These are phyloP conservation scores for Erebia epiphron DNA, from an alignment of 2,888 invertebrate species.

Conservation along the genomic window DNA sequence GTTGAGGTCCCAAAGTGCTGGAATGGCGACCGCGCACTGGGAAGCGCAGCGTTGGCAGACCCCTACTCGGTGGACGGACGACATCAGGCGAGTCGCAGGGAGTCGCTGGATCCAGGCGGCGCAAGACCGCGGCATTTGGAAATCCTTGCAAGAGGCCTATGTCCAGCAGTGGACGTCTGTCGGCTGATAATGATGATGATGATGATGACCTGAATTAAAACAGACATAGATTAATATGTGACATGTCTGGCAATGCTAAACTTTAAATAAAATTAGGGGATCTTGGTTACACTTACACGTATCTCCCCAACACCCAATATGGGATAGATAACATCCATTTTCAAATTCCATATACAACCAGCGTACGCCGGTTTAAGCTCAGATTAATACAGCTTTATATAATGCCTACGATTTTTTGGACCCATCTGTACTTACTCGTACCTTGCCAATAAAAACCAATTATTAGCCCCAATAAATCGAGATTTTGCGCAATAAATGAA, in stretches of 20 bases:
- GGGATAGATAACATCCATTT: not conserved
- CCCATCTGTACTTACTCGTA: conserved; percentile 8
- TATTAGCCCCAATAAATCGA: conserved; percentile 25
- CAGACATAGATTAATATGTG: no score
- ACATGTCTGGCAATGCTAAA: not conserved
- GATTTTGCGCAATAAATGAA: conserved; percentile 21
- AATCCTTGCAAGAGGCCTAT: no score
- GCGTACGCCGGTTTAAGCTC: not conserved
- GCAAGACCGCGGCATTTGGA: no score
- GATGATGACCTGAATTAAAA: no score
- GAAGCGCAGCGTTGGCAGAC: no score
- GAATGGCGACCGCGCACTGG: no score
- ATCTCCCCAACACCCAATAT: not conserved
- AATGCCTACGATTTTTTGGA: conserved; percentile 1
- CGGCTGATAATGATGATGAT: no score
- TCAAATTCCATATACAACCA: not conserved
- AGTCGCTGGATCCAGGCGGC: no score
- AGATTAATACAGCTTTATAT: conserved; percentile 1
- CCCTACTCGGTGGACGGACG: no score
- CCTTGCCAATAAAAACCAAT: conserved; percentile 23
- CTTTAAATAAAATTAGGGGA: not conserved
- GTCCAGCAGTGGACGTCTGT: no score
- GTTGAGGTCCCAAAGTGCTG: no score
- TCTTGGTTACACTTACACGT: not conserved
- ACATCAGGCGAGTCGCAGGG: no score